phyloP scores from a whole-genome alignment of 2,797 vertebrate species.

The Gymnoscopelus braueri region DNA sequence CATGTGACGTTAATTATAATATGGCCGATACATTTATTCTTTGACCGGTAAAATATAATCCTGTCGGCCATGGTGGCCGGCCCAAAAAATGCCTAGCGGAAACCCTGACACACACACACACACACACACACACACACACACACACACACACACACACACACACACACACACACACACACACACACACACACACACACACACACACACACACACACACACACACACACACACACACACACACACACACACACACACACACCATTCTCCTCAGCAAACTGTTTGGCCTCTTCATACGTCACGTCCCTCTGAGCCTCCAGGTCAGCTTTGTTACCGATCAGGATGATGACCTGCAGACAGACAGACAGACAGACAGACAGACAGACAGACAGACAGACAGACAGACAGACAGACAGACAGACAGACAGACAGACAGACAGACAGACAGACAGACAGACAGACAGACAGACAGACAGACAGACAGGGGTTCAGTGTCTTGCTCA shows the following conservation, averaged over 20 bases:
- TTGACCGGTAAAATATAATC: no score
- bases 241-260: conserved; percentile 74
- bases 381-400: conserved; percentile 4
- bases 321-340: conserved; percentile 98
- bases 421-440: no score
- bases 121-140: background rate
- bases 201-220: background rate
- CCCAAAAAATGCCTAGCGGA: no score
- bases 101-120: no score
- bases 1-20: no score
- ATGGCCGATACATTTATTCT: no score
- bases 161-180: background rate
- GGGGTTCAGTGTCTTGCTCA: no score
- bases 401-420: background rate
- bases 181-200: background rate
- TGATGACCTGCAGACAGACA: conserved; percentile 88
- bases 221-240: background rate
- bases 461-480: no score
- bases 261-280: conserved; percentile 98
- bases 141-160: background rate
- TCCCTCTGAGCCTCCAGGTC: conserved; percentile 97
- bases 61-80: no score
- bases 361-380: conserved; percentile 10
- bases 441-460: no score
- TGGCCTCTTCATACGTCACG: conserved; percentile 98